Evolutionary conservation across 1,140 invertebrate species (phyloP).

Genomic region (Hylaeus anthracinus): DNA sequence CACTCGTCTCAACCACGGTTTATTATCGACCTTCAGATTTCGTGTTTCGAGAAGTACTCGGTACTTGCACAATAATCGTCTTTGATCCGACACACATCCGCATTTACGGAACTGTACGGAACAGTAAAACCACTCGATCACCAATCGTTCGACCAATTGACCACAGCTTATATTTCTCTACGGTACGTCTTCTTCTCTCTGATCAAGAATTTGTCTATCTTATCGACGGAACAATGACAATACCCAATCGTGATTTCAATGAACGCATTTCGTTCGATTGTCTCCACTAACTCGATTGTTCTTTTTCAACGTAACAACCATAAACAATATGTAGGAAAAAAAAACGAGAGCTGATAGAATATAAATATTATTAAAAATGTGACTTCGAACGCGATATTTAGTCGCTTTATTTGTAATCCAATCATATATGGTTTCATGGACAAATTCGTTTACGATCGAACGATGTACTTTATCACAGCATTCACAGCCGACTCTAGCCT

Average conservation of each 20-base stretch:
- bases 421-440: slow-evolving; percentile 29
- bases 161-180: slow-evolving; percentile 46
- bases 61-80: slow-evolving; percentile 29
- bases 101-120: slow-evolving; percentile 46
- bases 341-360: neutral
- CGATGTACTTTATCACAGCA: neutral
- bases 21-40: slow-evolving; percentile 29
- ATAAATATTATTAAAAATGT: slow-evolving; percentile 13
- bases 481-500: too few relatives aligned
- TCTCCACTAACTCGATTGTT: neutral
- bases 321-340: neutral
- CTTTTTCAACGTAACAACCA: too few relatives aligned
- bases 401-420: slow-evolving; percentile 5
- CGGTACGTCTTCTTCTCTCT: slow-evolving; percentile 32
- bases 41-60: slow-evolving; percentile 21
- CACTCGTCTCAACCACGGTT: slow-evolving; percentile 8
- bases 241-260: slow-evolving; percentile 18
- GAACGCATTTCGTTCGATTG: neutral
- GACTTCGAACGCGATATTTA: neutral
- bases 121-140: slow-evolving; percentile 44
- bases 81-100: slow-evolving; percentile 28
- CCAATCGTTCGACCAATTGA: slow-evolving; percentile 48
- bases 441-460: slow-evolving; percentile 19
- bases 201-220: slow-evolving; percentile 45
- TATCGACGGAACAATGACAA: slow-evolving; percentile 44